Base-by-base conservation (phyloP, 2,888 invertebrate species). In the Microctonus aethiopoides region DNA sequence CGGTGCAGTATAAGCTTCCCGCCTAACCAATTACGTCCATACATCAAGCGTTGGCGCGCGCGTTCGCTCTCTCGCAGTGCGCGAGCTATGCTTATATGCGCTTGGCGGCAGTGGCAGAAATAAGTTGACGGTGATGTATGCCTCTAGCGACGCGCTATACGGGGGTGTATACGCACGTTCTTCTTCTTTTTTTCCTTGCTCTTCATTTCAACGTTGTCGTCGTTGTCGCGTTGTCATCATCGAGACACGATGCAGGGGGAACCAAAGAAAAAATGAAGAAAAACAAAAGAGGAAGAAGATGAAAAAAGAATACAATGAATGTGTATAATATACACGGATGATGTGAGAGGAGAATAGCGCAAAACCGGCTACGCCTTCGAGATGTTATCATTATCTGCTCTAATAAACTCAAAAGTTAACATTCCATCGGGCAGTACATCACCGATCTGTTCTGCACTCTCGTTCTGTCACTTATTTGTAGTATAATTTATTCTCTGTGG, bases 351-450 rank as follows among this genome's bases (percentile, higher is more conserved):
- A 71, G 68, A 51, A 62, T 67, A 46, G 67, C 68, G 62, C 65
- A 72, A 71, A 69, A 75, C 75, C 72, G 75, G 75, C 77, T 80
- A 81, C 79, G 80, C 79, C 77, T 79, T 76, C 77, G 76, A 81
- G 83, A 84, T 83, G 81, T 82, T 84, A 83, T 83, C 83, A 81
- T 84, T 83, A 84, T 84, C 80, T 78, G 78, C 82, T 81, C 83
- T 83, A 83, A 83, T 83, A 83, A 84, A 82, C 81, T 78, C 77
- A 75, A 76, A 76, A 72, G 66, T 77, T 78, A 77, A 75, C 80
- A 82, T 82, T 82, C 80, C 81, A 71, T 64, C 70, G 69, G 72
- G 79, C 77, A 77, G 79, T 81, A 79, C 78, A 80, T 81, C 80
- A 79, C 76, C 76, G 75, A 62, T 76, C 73, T 72, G 74, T 73